These are phyloP conservation scores for Neria commutata DNA, from an alignment of 2,888 invertebrate species.

Conservation along the genomic window DNA sequence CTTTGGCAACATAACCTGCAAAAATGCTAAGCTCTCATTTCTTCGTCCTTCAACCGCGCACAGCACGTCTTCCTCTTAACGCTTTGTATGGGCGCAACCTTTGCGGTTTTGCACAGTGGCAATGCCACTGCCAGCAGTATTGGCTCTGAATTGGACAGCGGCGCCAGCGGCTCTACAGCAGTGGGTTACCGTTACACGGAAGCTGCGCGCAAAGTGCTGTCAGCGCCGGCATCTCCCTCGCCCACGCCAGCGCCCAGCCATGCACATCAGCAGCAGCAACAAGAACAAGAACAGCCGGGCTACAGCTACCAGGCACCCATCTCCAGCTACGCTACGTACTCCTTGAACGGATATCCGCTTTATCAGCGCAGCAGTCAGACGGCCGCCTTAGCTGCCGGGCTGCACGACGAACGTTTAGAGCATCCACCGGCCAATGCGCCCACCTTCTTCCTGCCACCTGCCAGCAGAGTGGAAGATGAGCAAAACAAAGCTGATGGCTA, in stretches of 20 bases:
- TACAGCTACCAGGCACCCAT: neutral
- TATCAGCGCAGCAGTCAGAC: neutral
- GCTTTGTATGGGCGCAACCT: neutral
- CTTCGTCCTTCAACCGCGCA: too few species aligned
- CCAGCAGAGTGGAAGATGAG: too few species aligned
- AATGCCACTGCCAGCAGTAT: neutral
- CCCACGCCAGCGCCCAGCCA: neutral
- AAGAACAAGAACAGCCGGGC: too few species aligned
- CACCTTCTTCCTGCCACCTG: too few species aligned
- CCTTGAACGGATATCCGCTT: neutral
- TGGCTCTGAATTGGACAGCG: neutral
- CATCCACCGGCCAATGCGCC: too few species aligned
- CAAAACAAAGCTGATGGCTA: neutral
- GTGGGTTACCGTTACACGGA: neutral
- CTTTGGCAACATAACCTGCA: too few species aligned
- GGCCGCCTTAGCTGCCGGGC: neutral
- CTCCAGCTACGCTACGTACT: neutral
- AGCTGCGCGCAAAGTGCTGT: neutral
- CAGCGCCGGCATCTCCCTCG: neutral
- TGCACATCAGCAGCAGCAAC: neutral
- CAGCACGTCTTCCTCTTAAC: too few species aligned
- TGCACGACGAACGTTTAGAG: too few species aligned
- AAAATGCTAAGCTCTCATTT: too few species aligned
- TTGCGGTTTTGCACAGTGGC: neutral
- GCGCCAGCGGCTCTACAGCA: neutral